Evolutionary conservation across 1,140 invertebrate species (phyloP), one percentile per base, ranked within the genome.

Genomic region (Pseudomyrmex pallidus): DNA sequence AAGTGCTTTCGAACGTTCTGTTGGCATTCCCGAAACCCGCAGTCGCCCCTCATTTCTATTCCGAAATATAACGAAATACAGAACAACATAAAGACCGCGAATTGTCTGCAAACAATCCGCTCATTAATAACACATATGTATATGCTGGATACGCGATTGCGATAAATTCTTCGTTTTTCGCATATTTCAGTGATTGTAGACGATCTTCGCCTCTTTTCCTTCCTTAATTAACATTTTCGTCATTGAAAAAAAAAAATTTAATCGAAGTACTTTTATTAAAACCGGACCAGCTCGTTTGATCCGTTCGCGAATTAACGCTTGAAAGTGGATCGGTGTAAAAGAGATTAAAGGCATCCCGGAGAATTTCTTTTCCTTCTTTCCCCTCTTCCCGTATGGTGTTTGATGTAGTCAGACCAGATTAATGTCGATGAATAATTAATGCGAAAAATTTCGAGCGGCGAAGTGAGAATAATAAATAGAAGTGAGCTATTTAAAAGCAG

Each of bases 381-480:
- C 35, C 35, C 35, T 35, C 48, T 77, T 25, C 48, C 35, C 12
- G 9, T 50, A 25, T 62, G n/a, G 12, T 80, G 76, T 80, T 80
- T 72, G 76, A 80, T 72, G 66, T 70, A 80, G 66, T 66, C 76
- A 59, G 56, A 13, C 20, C 76, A 66, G 59, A 80, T 82, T 82
- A 73, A 82, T 72, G 50, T 50, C 73, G 50, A 66, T 84, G 86
- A 87, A 88, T 88, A 87, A 88, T 88, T 87, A 86, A 87, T 76
- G 82, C 17, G 59, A 25, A 66, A 82, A 84, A 57, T 80, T 74
- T 17, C 48, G 54, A 67, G 68, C 61, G 22, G 46, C 61, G 48
- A 82, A 85, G 77, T 56, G 73, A 83, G 86, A 87, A 83, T 86
- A 86, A 86, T 83, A 86, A 86, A 83, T 66, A 50, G 20, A 57